Evolutionary conservation across 2,797 vertebrate species (phyloP).

Genomic region (Karalla daura): DNA sequence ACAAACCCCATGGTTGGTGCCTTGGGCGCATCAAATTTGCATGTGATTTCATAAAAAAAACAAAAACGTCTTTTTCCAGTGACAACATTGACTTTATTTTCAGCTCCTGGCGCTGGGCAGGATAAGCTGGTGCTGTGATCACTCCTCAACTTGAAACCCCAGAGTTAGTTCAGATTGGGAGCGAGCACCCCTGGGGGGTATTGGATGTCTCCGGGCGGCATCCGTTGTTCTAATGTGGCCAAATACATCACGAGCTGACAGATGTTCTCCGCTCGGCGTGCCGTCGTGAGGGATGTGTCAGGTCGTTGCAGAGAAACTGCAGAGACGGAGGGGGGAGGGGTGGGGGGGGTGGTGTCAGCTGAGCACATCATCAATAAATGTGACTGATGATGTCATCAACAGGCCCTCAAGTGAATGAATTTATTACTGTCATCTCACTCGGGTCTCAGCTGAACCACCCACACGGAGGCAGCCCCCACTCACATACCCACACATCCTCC

Average conservation of each 20-base stretch:
- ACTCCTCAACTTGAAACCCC: slow-evolving; percentile 41
- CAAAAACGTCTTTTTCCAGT: slow-evolving; percentile 22
- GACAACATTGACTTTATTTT: slow-evolving; percentile 57
- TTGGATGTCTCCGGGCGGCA: slow-evolving; percentile 53
- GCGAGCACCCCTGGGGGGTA: slow-evolving; percentile 7
- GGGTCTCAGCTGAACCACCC: slow-evolving; percentile 64
- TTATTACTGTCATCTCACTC: slow-evolving; percentile 73
- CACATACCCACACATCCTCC: slow-evolving; percentile 32
- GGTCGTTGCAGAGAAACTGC: slow-evolving; percentile 38
- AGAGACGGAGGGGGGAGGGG: slow-evolving; percentile 39
- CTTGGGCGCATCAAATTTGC: slow-evolving; percentile 55
- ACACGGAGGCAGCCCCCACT: slow-evolving; percentile 49
- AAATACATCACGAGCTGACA: slow-evolving; percentile 61
- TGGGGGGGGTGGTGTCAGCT: too few species aligned
- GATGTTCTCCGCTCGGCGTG: slow-evolving; percentile 36
- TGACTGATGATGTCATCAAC: slow-evolving; percentile 65
- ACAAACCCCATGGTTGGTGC: slow-evolving; percentile 55
- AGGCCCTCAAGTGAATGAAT: slow-evolving; percentile 65
- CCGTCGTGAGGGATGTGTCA: slow-evolving; percentile 33
- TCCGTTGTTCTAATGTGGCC: slow-evolving; percentile 59
- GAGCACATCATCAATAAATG: slow-evolving; percentile 72
- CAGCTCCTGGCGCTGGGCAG: slow-evolving; percentile 38
- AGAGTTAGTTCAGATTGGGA: slow-evolving; percentile 50
- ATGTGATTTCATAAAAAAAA: slow-evolving; percentile 63
- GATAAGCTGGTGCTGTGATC: slow-evolving; percentile 34